Evolutionary conservation across 2,113 vertebrate genomes (phyloP).

Genomic region (Cyprinodon tularosa): DNA sequence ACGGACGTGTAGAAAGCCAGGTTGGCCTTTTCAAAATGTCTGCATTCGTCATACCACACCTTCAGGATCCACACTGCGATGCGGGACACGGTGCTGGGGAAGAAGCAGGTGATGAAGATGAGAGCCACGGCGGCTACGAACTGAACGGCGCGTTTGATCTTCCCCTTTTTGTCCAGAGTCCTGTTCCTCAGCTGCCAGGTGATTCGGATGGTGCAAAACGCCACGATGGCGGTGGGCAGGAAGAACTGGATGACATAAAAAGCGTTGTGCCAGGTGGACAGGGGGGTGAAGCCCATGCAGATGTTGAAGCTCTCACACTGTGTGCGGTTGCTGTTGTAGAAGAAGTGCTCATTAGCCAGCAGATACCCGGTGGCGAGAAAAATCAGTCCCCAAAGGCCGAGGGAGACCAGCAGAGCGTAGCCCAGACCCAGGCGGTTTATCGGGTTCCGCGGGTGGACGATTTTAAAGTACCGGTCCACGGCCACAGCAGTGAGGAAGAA

Average conservation of each 20-base stretch:
- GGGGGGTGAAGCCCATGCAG: conserved; percentile 68
- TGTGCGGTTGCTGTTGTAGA: conserved; percentile 57
- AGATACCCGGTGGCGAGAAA: conserved; percentile 75
- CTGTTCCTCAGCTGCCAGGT: conserved; percentile 76
- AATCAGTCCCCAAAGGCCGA: conserved; percentile 74
- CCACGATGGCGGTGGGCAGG: conserved; percentile 71
- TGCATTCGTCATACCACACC: conserved; percentile 71
- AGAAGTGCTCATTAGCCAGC: conserved; percentile 67
- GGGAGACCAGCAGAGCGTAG: conserved; percentile 71
- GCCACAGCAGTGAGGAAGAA: conserved; percentile 83
- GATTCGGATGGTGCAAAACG: conserved; percentile 79
- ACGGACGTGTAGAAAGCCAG: conserved; percentile 78
- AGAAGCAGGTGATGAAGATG: conserved; percentile 80
- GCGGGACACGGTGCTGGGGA: conserved; percentile 79
- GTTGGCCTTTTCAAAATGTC: conserved; percentile 68
- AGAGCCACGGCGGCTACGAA: conserved; percentile 78
- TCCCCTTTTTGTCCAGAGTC: conserved; percentile 72
- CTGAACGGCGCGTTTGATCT: conserved; percentile 78
- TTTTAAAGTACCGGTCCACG: conserved; percentile 81
- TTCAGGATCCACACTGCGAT: conserved; percentile 79
- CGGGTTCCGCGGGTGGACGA: conserved; percentile 72
- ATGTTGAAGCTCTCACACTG: conserved; percentile 85
- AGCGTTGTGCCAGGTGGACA: conserved; percentile 78
- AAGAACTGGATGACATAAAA: conserved; percentile 79
- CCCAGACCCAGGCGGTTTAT: conserved; percentile 74